Conservation (phyloP, 1,140 invertebrate genomes). For the Danaus melanippus region DNA sequence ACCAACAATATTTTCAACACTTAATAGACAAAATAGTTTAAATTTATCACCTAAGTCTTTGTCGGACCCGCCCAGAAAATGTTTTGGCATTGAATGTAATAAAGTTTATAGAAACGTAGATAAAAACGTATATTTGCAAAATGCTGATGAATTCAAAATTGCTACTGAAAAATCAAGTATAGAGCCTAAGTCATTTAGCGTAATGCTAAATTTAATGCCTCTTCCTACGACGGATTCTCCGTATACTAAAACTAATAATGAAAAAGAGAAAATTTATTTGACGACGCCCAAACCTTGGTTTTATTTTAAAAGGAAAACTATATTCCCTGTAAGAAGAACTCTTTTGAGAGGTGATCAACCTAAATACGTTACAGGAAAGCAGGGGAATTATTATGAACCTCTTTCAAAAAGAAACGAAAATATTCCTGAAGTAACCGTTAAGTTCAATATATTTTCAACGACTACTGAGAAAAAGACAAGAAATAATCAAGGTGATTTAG, state of each 20-base stretch:
- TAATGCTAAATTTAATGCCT: slow-evolving; percentile 43
- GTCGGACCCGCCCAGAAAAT: slow-evolving; percentile 12
- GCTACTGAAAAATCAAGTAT: slow-evolving; percentile 4
- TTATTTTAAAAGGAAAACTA: slow-evolving; percentile 51
- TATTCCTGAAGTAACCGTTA: too few relatives aligned
- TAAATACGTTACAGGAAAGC: slow-evolving; percentile 1
- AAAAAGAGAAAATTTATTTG: slow-evolving; percentile 45
- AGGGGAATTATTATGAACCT: too few relatives aligned
- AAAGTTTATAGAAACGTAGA: slow-evolving; percentile 3
- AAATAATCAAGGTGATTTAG: too few relatives aligned
- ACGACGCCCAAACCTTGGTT: slow-evolving; percentile 42
- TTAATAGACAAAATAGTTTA: slow-evolving; percentile 16
- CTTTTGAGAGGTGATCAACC: slow-evolving; percentile 26
- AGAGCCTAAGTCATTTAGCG: slow-evolving; percentile 36
- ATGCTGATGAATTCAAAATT: slow-evolving; percentile 9
- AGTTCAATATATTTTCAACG: too few relatives aligned
- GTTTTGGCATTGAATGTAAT: slow-evolving; percentile 16
- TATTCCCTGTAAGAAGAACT: slow-evolving; percentile 26
- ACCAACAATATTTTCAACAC: slow-evolving; percentile 25
- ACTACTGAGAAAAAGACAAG: too few relatives aligned
- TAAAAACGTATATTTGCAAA: slow-evolving; percentile 9
- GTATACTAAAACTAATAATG: slow-evolving; percentile 11
- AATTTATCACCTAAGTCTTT: slow-evolving; percentile 6
- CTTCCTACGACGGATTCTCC: slow-evolving; percentile 15
- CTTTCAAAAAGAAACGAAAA: too few relatives aligned